Base-by-base conservation (phyloP, 2,888 invertebrate species). In the Hemithea aestivaria region DNA sequence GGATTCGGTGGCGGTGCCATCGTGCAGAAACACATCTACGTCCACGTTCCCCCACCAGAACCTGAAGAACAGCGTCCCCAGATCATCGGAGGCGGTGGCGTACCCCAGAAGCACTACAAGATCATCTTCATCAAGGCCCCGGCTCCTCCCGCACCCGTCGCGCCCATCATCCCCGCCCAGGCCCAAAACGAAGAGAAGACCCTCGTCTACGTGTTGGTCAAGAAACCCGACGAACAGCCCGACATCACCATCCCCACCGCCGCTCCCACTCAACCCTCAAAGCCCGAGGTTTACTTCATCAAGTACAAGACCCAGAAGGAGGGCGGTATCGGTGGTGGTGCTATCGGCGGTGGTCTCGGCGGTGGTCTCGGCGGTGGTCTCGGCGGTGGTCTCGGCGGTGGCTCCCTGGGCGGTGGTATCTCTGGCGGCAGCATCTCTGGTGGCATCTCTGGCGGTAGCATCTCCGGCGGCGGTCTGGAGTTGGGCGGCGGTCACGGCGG, bases 61-160 rank as follows among this genome's bases (percentile, higher is more conserved):
- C 93, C 92, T 24, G 91, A 91, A 82, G 90, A 90, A 73, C 89
- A 90, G 65, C 91, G 91, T 55, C 88, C 89, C 48, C 89, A 91
- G 66, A 90, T 92, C 39, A 89, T 92, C 65, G 84, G 85, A 37
- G 88, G 90, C 7, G 90, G 91, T 27, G 90, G 91, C 40, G 88
- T 92, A 29, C 81, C 91, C 64, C 93, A 93, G 80, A 93, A 93
- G 67, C 93, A 93, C 84, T 93, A 94, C 90, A 94, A 94, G 79
- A 94, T 94, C 82, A 93, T 94, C 88, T 94, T 94, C 91, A 94
- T 94, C 84, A 94, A 94, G 88, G 93, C 94, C 45, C 94, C 94
- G 40, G 91, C 93, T 53, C 90, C 93, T 53, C 93, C 93, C 63
- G 91, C 92, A 37, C 93, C 93, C 42, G 91, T 93, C 48, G 92